phyloP scores from a whole-genome alignment of 64 coral and sea anemone genomes.

The Acropora yongei region DNA sequence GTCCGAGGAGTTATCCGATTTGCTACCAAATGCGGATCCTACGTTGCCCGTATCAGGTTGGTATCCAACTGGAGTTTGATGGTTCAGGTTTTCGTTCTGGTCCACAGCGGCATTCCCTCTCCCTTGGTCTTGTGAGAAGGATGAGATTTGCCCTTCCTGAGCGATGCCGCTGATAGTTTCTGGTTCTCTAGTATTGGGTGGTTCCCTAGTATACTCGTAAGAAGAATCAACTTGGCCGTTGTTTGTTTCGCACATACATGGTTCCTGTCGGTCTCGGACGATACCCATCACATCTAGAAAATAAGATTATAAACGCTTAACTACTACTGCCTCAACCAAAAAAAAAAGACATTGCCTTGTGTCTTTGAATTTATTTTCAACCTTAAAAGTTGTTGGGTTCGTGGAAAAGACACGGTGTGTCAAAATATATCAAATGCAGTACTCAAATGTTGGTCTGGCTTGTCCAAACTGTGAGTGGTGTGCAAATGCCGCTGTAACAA shows the following conservation, averaged over 20 bases:
- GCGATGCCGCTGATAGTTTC: background rate
- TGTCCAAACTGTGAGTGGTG: too few relatives aligned
- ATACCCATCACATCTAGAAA: conserved; percentile 38
- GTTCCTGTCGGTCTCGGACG: conserved; percentile 19
- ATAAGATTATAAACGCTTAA: background rate
- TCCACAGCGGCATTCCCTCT: background rate
- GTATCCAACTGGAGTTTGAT: background rate
- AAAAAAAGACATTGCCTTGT: background rate
- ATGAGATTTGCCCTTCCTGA: background rate
- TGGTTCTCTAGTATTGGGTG: background rate
- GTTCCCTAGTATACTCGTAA: background rate
- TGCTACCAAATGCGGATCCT: background rate
- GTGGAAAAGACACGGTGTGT: too few relatives aligned
- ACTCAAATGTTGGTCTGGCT: too few relatives aligned
- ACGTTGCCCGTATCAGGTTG: background rate
- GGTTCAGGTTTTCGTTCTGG: background rate
- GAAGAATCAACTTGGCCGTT: conserved; percentile 2
- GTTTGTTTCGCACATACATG: conserved; percentile 27
- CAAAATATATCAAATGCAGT: too few relatives aligned
- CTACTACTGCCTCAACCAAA: background rate
- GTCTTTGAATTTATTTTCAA: too few relatives aligned
- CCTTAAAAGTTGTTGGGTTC: too few relatives aligned
- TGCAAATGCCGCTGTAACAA: too few relatives aligned
- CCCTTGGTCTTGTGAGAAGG: background rate
- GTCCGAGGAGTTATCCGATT: background rate